phyloP scores from a whole-genome alignment of 1,140 invertebrate genomes.

The Diplogasteroides magnus region DNA sequence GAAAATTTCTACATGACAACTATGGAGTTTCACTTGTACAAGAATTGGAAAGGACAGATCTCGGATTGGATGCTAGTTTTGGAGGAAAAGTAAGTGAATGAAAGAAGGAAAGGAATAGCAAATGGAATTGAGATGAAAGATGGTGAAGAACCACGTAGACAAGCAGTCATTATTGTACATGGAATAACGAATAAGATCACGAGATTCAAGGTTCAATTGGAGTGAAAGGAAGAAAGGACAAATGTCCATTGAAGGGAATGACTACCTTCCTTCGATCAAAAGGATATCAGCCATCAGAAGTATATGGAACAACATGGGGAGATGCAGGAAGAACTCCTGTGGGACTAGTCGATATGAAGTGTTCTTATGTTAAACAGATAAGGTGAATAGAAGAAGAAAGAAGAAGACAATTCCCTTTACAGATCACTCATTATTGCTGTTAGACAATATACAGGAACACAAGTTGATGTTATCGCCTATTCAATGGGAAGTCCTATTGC shows the following conservation, averaged over 20 bases:
- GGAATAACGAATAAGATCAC: slow-evolving; percentile 50
- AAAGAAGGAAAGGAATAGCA: neutral
- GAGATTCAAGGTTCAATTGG: slow-evolving; percentile 30
- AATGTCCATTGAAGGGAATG: slow-evolving; percentile 13
- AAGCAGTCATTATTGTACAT: slow-evolving; percentile 53
- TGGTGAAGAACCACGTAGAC: slow-evolving; percentile 26
- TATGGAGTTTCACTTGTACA: slow-evolving; percentile 30
- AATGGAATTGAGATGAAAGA: neutral
- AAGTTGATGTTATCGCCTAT: slow-evolving; percentile 51
- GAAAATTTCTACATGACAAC: slow-evolving; percentile 34
- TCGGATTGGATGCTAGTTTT: slow-evolving; percentile 29
- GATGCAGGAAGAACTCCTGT: slow-evolving; percentile 51
- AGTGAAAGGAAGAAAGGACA: no score
- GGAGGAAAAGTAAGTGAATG: slow-evolving; percentile 24
- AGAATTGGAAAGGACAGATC: slow-evolving; percentile 25
- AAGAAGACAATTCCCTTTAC: no score
- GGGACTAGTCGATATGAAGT: slow-evolving; percentile 52
- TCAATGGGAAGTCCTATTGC: slow-evolving; percentile 54
- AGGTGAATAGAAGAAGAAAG: no score
- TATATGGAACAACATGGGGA: slow-evolving; percentile 55
- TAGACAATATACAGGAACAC: slow-evolving; percentile 41
- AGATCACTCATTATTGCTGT: slow-evolving; percentile 39
- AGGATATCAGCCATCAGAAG: slow-evolving; percentile 44
- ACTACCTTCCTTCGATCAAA: slow-evolving; percentile 37
- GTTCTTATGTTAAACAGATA: slow-evolving; percentile 48